These are phyloP conservation scores for Lutjanus erythropterus DNA, from an alignment of 2,113 vertebrate species.

Conservation along the genomic window DNA sequence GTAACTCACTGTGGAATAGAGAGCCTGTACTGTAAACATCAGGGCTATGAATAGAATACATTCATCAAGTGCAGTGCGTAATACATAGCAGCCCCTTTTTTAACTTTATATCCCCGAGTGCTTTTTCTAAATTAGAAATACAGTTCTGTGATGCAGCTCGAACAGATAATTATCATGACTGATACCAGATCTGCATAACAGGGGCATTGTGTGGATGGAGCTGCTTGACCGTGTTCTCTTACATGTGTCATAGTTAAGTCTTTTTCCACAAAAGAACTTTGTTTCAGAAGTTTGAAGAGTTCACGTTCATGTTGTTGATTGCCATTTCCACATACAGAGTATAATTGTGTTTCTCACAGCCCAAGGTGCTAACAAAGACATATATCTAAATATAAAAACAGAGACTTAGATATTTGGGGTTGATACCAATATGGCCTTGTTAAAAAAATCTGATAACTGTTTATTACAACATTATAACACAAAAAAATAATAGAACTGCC, in stretches of 20 bases:
- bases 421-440: too few relatives aligned
- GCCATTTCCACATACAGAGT: too few relatives aligned
- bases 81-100: neutral
- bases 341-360: neutral
- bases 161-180: neutral
- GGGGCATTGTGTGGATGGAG: neutral
- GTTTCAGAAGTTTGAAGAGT: neutral
- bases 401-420: too few relatives aligned
- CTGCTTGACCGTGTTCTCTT: neutral
- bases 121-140: neutral
- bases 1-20: conserved; percentile 6
- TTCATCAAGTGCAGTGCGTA: conserved; percentile 24
- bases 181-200: neutral
- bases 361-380: too few relatives aligned
- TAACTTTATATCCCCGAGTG: neutral
- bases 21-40: conserved; percentile 31
- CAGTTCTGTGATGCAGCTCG: neutral
- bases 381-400: too few relatives aligned
- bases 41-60: conserved; percentile 37
- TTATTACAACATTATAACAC: too few relatives aligned
- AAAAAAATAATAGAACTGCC: too few relatives aligned
- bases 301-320: too few relatives aligned
- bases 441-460: too few relatives aligned
- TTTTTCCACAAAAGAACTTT: neutral
- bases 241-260: neutral